These are phyloP conservation scores for Caenorhabditis latens DNA, from an alignment of 1,140 invertebrate genomes.

Conservation along the genomic window DNA sequence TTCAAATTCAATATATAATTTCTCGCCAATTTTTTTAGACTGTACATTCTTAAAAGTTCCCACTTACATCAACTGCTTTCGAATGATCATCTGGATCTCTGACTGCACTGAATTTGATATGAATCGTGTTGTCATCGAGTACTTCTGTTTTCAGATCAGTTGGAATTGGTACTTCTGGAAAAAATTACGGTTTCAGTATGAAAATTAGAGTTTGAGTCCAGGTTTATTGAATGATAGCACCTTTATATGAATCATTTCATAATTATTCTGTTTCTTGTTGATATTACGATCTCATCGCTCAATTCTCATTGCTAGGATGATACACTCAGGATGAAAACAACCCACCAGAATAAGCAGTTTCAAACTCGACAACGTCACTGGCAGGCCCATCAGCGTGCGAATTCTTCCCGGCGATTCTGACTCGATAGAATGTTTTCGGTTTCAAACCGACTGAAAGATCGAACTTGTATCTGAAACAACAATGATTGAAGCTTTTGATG, in stretches of 20 bases:
- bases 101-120: conserved; percentile 47
- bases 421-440: conserved; percentile 56
- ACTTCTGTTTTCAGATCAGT: conserved; percentile 43
- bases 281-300: too few species aligned
- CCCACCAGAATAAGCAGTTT: conserved; percentile 45
- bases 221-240: too few species aligned
- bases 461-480: conserved; percentile 33
- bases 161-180: conserved; percentile 52
- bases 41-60: not conserved
- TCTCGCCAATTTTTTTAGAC: not conserved
- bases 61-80: conserved; percentile 42
- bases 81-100: conserved; percentile 54
- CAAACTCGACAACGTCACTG: conserved; percentile 48
- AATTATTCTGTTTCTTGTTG: not conserved
- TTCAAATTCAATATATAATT: not conserved
- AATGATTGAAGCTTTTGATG: not conserved
- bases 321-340: not conserved
- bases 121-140: conserved; percentile 48
- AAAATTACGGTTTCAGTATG: not conserved
- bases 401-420: conserved; percentile 40
- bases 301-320: too few species aligned
- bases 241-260: not conserved
- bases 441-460: conserved; percentile 48
- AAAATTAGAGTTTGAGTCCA: too few species aligned
- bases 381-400: conserved; percentile 23